Evolutionary conservation across 2,797 vertebrate genomes (phyloP), one percentile per base, ranked within the genome.

Genomic region (Hapalemur alaotrensis): DNA sequence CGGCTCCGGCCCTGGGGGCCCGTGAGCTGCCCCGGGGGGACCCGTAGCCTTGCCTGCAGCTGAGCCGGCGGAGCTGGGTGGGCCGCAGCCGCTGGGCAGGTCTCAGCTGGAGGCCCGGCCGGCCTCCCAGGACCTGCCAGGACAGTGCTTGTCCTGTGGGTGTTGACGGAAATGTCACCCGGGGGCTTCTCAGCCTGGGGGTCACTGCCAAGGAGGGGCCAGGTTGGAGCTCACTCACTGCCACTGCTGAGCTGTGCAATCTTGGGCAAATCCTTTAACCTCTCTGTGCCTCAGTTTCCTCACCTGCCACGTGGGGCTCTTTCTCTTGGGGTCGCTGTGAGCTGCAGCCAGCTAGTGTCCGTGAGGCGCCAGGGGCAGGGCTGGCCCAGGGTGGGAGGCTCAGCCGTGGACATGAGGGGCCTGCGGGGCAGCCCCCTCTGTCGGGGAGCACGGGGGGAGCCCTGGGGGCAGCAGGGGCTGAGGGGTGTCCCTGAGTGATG

Each of bases 21-120:
- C 32, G 46, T 0, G 52, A 54, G 12, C 12, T 30, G 1, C 35
- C 10, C 48, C 22, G 3, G 50, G 11, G 41, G 23, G 70, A 25
- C 3, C 8, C 1, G 4, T 1, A 59, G 9, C 38, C 73, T 30
- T 0, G 5, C 11, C 28, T 7, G 14, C 38, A 5, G 7, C 17
- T 9, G 4, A 8, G 28, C 7, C 1, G 72, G 4, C 12, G 13
- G 18, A 3, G 4, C 4, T 48, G 4, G 18, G 13, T 30, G 41
- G 20, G 4, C 4, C 1, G 0, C 25, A 0, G 11, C 1, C 0
- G 12, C 7, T 11, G n/a, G 17, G 17, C 43, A 23, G 35, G 23
- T 25, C 1, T 0, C 20, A 5, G 43, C 35, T 57, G 30, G 9
- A 9, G 41, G 43, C 32, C 43, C 6, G 4, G 13, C 67, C 2